Evolutionary conservation across 2,113 vertebrate species (phyloP).

Genomic region (Apus apus): DNA sequence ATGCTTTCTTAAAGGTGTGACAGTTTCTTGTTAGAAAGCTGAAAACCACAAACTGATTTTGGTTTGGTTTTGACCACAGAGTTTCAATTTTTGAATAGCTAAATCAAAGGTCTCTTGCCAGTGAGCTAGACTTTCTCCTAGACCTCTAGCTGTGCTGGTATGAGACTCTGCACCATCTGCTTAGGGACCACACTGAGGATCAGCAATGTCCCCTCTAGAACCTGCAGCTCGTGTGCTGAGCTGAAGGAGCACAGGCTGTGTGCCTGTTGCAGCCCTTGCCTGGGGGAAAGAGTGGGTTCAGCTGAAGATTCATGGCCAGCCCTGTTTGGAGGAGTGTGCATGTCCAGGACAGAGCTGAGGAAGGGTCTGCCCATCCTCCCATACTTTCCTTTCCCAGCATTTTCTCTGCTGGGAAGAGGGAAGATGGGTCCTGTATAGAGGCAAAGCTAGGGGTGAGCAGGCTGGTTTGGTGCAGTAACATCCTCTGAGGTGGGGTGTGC

Average conservation of each 20-base stretch:
- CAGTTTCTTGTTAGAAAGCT: not conserved
- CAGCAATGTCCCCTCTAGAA: not conserved
- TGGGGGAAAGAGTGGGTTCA: not conserved
- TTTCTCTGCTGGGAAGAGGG: not conserved
- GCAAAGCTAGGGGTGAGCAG: not conserved
- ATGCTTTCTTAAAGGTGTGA: not conserved
- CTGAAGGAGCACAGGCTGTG: not conserved
- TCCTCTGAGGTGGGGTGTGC: not conserved
- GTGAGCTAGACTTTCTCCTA: not conserved
- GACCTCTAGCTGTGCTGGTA: not conserved
- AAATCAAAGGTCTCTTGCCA: not conserved
- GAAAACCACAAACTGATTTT: slow-evolving; percentile 26
- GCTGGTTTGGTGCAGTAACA: not conserved
- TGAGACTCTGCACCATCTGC: not conserved
- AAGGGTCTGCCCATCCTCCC: not conserved
- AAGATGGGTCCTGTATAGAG: not conserved
- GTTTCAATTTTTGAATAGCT: not conserved
- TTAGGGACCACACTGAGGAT: not conserved
- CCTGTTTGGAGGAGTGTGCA: not conserved
- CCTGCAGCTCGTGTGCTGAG: not conserved
- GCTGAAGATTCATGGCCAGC: not conserved
- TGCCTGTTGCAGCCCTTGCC: not conserved
- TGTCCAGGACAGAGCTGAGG: not conserved
- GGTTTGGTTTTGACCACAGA: not conserved
- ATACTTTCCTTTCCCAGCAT: not conserved